Conservation (phyloP, 2,888 invertebrate species). For the Xanthia togata region DNA sequence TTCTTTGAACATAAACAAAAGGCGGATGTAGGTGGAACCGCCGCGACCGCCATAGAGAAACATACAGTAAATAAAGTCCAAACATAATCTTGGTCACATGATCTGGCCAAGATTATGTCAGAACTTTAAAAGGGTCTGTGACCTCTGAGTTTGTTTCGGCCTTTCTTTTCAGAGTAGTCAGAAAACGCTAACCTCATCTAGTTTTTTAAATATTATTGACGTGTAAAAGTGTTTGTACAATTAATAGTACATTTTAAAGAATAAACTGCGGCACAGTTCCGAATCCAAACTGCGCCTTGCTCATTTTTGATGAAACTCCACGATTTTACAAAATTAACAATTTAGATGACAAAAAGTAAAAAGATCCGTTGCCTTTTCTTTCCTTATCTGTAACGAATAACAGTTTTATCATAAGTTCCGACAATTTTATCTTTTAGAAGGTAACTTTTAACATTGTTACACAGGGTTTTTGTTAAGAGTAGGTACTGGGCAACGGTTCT, state of each 20-base stretch:
- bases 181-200: too few species aligned
- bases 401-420: neutral
- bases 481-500: neutral
- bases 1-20: neutral
- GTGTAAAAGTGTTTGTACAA: too few species aligned
- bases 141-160: too few species aligned
- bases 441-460: slow-evolving; percentile 15
- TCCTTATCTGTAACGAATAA: neutral
- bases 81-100: too few species aligned
- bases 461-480: neutral
- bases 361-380: neutral
- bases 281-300: neutral
- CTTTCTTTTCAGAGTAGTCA: too few species aligned
- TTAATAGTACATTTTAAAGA: neutral
- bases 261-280: neutral
- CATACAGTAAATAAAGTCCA: too few species aligned
- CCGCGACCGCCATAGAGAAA: neutral
- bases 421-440: slow-evolving; percentile 4
- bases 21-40: neutral
- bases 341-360: neutral
- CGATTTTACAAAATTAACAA: neutral
- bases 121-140: too few species aligned
- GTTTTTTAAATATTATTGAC: too few species aligned
- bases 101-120: too few species aligned
- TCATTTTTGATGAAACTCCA: neutral